Base-by-base conservation (phyloP, 2,797 vertebrate genomes). In the Arremon aurantiirostris region DNA sequence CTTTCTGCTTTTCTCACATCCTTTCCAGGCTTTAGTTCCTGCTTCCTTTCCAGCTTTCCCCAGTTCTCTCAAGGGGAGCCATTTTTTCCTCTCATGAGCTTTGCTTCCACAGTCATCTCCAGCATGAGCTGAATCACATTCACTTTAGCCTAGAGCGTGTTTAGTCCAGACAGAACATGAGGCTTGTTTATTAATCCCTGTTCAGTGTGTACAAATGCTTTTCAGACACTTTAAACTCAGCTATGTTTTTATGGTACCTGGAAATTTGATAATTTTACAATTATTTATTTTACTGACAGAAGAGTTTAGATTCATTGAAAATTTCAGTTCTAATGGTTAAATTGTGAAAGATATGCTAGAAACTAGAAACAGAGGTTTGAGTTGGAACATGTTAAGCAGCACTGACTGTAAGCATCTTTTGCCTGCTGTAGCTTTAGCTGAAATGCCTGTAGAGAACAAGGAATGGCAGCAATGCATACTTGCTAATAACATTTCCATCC, bases 141-240 rank as follows among this genome's bases (percentile, higher is more conserved):
- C 85, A 49, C 61, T 69, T 82, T 80, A 89, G 83, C 90, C 90
- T 93, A 78, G 70, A 89, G 88, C 87, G 20, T 19, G 11, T 86
- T 90, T 82, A 72, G 69, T 83, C 77, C 94, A 92, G 83, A 77
- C 88, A 84, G 85, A 95, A 86, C 77, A 82, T 49, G 18, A 90
- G 50, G 24, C 49, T 82, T 91, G 44, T 87, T 94, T 86, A 87
- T 80, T 66, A 89, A 34, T 78, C 44, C 55, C n/a, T 61, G 5
- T 6, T 69, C 83, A 78, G 47, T 12, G 6, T 20, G 1, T 68
- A 46, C 8, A 53, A 94, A 83, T 83, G 37, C n/a, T 86, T 73
- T 70, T 80, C 64, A 64, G 59, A 68, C 27, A 53, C 66, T 56
- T 86, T n/a, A 65, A 82, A 60, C 52, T 86, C 59, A 56, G 42